phyloP scores from a whole-genome alignment of 2,797 vertebrate species.

The Acanthis flammea region DNA sequence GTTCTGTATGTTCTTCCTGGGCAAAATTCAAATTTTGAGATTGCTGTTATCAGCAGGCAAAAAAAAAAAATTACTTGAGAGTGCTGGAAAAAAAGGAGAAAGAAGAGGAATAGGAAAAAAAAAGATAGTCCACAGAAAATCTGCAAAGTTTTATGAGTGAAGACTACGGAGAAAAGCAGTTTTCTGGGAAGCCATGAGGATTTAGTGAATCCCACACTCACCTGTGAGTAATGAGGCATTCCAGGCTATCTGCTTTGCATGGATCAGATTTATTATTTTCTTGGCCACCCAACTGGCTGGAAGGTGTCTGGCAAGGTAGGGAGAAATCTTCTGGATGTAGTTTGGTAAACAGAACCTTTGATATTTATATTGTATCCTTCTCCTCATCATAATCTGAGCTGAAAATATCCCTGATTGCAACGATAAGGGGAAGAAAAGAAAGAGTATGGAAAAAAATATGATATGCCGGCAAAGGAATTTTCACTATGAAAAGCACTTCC shows the following conservation, averaged over 20 bases:
- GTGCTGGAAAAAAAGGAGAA: neutral
- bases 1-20: neutral
- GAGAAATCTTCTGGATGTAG: constrained; percentile 1
- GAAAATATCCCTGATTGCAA: neutral
- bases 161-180: constrained; percentile 2
- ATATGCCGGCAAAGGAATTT: neutral
- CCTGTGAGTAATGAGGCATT: constrained; percentile 59
- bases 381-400: neutral
- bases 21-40: neutral
- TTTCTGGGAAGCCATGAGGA: constrained; percentile 56
- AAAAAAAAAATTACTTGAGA: neutral
- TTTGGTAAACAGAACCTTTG: neutral
- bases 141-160: neutral
- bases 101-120: too few relatives aligned
- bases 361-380: neutral
- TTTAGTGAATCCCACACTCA: constrained; percentile 66
- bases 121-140: neutral
- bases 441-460: neutral
- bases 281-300: constrained; percentile 41
- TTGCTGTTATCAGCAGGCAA: neutral
- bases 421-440: neutral
- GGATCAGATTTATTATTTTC: constrained; percentile 60
- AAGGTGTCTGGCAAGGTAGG: neutral
- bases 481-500: neutral
- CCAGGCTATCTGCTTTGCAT: constrained; percentile 38